Base-by-base conservation (phyloP, 2,888 invertebrate genomes). In the Diploptera punctata region DNA sequence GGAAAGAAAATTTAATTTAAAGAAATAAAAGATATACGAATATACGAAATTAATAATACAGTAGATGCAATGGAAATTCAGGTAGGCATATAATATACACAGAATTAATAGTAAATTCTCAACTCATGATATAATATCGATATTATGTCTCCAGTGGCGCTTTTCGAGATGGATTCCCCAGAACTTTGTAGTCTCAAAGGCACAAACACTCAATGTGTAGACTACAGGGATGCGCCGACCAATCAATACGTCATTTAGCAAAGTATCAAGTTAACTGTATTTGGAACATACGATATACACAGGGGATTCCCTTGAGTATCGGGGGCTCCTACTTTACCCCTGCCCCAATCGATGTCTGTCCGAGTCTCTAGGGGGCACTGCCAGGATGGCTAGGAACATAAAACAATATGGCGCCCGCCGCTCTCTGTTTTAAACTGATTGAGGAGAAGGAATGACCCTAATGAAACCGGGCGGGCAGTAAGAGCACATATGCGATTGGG, bases 341-440 rank as follows among this genome's bases (percentile, higher is more conserved):
- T 47, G 65, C 47, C 33, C 70, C 74, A 75, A 75, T 75, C 74
- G 74, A 75, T 75, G 74, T 65, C 65, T 65, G 65, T 70, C 29
- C 60, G 49, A 57, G 71, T 65, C 72, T 69, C 47, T 60, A 21
- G 68, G 54, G 70, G 44, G 71, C 70, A 65, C 52, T 43, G 61
- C 49, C 61, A 65, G 65, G n/a, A 44, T 57, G 21, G 65, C 44
- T 44, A 65, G 65, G 68, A 62, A 74, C 74, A 73, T 74, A 74
- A 74, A 74, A 75, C 74, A 75, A 75, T 75, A 75, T 75, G 74
- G 74, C 74, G 74, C 60, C 71, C 33, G 24, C 10, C 57, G 16
- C 57, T 24, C n/a, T 13, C 65, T 62, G 74, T 73, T 75, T 75
- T 71, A 75, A 75, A 73, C 73, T 73, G 74, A 75, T 75, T 75